phyloP scores from a whole-genome alignment of 2,888 invertebrate genomes.

The Xanthia togata region DNA sequence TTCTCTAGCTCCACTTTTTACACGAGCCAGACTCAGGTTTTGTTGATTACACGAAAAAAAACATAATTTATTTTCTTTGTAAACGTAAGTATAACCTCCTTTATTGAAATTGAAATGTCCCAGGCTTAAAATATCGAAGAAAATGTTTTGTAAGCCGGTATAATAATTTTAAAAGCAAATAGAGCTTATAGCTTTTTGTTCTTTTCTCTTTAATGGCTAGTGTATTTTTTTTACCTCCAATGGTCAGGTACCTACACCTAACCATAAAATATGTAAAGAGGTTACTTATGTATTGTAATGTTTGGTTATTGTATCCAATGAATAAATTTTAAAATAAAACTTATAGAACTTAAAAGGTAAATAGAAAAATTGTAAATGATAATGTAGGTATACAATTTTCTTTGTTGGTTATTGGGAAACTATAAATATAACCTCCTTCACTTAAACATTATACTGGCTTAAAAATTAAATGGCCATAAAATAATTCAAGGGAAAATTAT shows the following conservation, averaged over 20 bases:
- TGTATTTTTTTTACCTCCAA: neutral
- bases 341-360: too few relatives aligned
- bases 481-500: neutral
- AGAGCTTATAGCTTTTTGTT: neutral
- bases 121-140: neutral
- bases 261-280: slow-evolving; percentile 2
- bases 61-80: neutral
- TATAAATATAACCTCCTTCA: neutral
- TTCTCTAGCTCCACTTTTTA: slow-evolving; percentile 9
- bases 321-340: neutral
- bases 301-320: neutral
- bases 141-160: neutral
- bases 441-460: neutral
- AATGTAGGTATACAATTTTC: neutral
- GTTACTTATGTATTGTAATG: neutral
- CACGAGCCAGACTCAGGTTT: neutral
- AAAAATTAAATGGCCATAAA: neutral
- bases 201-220: neutral
- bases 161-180: neutral
- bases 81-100: neutral
- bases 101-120: neutral
- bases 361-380: too few relatives aligned
- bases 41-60: neutral
- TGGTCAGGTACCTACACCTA: neutral
- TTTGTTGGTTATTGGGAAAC: neutral